Conservation (phyloP, 2,888 invertebrate genomes). For the Drosophila nr. medialis region DNA sequence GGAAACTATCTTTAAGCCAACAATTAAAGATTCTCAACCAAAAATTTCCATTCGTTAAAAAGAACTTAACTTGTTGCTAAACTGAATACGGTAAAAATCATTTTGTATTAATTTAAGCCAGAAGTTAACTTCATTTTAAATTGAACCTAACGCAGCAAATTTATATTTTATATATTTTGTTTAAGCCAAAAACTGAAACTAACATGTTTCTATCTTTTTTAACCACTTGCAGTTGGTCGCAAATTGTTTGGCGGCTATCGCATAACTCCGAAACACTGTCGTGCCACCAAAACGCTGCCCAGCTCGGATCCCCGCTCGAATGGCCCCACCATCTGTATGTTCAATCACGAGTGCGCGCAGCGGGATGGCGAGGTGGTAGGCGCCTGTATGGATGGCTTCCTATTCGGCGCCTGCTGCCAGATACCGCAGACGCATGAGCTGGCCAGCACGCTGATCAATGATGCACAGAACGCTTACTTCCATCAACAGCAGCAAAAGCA, state of each 20-base stretch:
- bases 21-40: not conserved
- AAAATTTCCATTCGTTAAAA: not conserved
- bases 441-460: slow-evolving; percentile 83
- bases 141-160: not conserved
- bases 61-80: not conserved
- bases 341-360: slow-evolving; percentile 94
- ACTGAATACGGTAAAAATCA: not conserved
- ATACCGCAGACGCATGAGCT: slow-evolving; percentile 86
- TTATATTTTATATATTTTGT: not conserved
- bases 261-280: slow-evolving; percentile 93
- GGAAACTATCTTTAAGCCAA: slow-evolving; percentile 5
- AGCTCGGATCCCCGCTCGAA: slow-evolving; percentile 86
- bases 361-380: slow-evolving; percentile 93
- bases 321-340: slow-evolving; percentile 95
- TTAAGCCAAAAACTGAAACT: not conserved
- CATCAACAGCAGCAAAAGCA: slow-evolving; percentile 71
- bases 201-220: not conserved
- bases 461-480: slow-evolving; percentile 78
- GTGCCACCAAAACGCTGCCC: slow-evolving; percentile 88
- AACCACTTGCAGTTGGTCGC: slow-evolving; percentile 85
- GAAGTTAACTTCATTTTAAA: not conserved
- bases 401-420: slow-evolving; percentile 95
- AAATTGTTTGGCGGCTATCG: slow-evolving; percentile 94
- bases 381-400: slow-evolving; percentile 93
- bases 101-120: not conserved